Base-by-base conservation (phyloP, 2,888 invertebrate species). In the Drosophila nigritarsus region DNA sequence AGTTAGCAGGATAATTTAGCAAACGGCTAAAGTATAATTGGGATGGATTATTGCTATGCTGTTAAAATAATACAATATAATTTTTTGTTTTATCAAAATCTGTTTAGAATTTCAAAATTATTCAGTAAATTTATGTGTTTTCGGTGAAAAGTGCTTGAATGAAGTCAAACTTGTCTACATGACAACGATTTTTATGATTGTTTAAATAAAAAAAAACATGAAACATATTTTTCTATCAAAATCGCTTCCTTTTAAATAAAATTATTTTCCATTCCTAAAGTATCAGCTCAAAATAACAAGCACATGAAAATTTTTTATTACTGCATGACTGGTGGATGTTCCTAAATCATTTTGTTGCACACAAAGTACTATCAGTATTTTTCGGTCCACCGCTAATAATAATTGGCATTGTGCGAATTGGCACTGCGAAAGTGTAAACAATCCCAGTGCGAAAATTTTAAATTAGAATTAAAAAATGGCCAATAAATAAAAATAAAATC, bases 31-130 rank as follows among this genome's bases (percentile, higher is more conserved):
- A 20, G 13, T 1, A 15, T 15, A 20, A 7, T 20, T 45, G 20
- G 3, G 2, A 9, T 18, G 18, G 3, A 38, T n/a, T 9, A 18
- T 18, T 9, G 18, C 18, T 15, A 15, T 36, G 7, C 36, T 38
- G 4, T 18, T 18, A 18, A 7, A 8, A 15, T 15, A 45, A 15
- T 45, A 15, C 3, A 20, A 20, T 7, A 15, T 3, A 20, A 13
- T 20, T 7, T 3, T 20, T 4, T 20, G 13, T 42, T 20, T 20
- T 7, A 13, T 15, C 6, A 15, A 45, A 45, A 42, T 42, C 1
- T n/a, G 9, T 40, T 3, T 3, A n/a, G 0, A 8, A n/a, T n/a
- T n/a, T 38, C 8, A 0, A n/a, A 9, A 4, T 2, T 1, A 9
- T 40, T 40, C n/a, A 9, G n/a, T 13, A 20, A 42, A 20, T 20